phyloP scores from a whole-genome alignment of 1,140 invertebrate species.

The Zaprionus vittiger region DNA sequence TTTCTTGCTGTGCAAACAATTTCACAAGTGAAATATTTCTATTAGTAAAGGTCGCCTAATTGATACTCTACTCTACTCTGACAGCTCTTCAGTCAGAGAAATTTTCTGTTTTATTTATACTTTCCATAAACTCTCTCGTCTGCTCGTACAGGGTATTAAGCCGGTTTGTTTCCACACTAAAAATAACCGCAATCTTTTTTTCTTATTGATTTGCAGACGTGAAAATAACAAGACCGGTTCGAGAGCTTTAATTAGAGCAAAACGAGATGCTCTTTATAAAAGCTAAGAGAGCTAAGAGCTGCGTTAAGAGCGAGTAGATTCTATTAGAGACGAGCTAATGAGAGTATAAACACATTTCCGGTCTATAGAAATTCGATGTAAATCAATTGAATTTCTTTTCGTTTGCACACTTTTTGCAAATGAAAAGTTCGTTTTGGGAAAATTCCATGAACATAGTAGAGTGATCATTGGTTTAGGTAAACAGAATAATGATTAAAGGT shows the following conservation, averaged over 20 bases:
- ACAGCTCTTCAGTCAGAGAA: not conserved
- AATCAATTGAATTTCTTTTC: not conserved
- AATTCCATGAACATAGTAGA: constrained; percentile 18
- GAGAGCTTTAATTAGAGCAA: constrained; percentile 1
- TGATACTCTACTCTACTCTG: constrained; percentile 2
- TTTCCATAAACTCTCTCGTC: not conserved
- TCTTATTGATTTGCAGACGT: constrained; percentile 19
- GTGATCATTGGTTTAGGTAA: constrained; percentile 16
- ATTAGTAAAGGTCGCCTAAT: not conserved
- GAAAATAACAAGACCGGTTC: constrained; percentile 38
- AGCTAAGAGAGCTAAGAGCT: not conserved
- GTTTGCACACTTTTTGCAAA: constrained; percentile 8
- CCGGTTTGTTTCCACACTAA: constrained; percentile 65
- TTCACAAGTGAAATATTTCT: not conserved
- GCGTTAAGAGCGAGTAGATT: not conserved
- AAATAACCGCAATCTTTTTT: constrained; percentile 48
- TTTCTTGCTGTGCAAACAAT: not conserved
- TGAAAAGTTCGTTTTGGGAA: constrained; percentile 2
- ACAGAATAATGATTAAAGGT: constrained; percentile 20
- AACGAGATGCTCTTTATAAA: constrained; percentile 13
- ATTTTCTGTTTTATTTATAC: not conserved
- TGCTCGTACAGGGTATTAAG: constrained; percentile 30
- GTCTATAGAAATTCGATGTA: not conserved
- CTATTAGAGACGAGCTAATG: not conserved
- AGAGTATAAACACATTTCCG: constrained; percentile 1